A percentile compares a stretch with the other conserved stretches of the same genome.
Evolutionary conservation across 2,797 vertebrate species (phyloP).

Genomic region (Trachurus trachurus): DNA sequence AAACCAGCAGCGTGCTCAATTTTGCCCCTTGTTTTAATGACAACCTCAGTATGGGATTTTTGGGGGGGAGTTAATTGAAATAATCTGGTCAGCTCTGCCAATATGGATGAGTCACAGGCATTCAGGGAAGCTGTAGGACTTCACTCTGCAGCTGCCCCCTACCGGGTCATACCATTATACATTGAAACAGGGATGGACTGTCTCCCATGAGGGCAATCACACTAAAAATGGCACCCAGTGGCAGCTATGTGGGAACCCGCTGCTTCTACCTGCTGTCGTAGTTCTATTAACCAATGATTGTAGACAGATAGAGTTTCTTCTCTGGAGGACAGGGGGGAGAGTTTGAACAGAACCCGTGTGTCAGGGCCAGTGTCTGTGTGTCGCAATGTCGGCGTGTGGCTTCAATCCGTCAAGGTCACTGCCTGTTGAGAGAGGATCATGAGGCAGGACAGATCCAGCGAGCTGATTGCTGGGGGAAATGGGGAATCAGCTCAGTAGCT

Average conservation of each 20-base stretch:
- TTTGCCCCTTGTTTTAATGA: constrained; percentile 59
- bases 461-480: constrained; percentile 70
- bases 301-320: constrained; percentile 55
- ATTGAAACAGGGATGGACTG: constrained; percentile 55
- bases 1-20: constrained; percentile 59
- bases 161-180: constrained; percentile 53
- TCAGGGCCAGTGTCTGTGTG: constrained; percentile 17
- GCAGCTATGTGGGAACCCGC: constrained; percentile 50
- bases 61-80: constrained; percentile 75
- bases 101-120: constrained; percentile 70
- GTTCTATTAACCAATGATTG: constrained; percentile 63
- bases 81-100: constrained; percentile 72
- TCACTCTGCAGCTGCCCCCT: constrained; percentile 61
- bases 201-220: constrained; percentile 70
- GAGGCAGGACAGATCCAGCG: constrained; percentile 65
- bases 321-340: constrained; percentile 30
- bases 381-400: constrained; percentile 37
- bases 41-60: constrained; percentile 69
- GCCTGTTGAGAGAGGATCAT: constrained; percentile 59
- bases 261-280: constrained; percentile 59
- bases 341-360: constrained; percentile 32
- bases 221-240: constrained; percentile 64
- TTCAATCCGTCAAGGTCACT: constrained; percentile 74
- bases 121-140: constrained; percentile 71
- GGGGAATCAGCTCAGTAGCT: constrained; percentile 76